These are phyloP conservation scores for Cephus pygmeus DNA, from an alignment of 2,888 invertebrate species.

Conservation along the genomic window DNA sequence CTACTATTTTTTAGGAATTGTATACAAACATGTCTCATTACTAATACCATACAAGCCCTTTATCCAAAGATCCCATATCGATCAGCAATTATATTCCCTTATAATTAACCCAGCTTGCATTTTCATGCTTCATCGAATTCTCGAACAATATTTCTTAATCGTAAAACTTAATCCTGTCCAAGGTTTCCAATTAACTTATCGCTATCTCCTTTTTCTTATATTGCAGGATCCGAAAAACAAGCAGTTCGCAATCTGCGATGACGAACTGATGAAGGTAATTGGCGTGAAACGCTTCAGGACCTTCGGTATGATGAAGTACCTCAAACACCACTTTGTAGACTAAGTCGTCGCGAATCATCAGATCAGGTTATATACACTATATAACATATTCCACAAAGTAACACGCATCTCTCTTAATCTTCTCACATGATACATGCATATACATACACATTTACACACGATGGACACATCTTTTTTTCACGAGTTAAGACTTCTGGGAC, in stretches of 20 bases:
- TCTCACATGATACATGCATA: slow-evolving; percentile 40
- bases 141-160: slow-evolving; percentile 4
- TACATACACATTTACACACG: slow-evolving; percentile 40
- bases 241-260: slow-evolving; percentile 95
- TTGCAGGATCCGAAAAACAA: slow-evolving; percentile 89
- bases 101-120: neutral
- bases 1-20: neutral
- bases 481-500: slow-evolving; percentile 38
- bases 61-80: neutral
- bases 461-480: slow-evolving; percentile 41
- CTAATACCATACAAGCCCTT: neutral
- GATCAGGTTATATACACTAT: slow-evolving; percentile 45
- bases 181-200: slow-evolving; percentile 1
- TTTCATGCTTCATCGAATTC: neutral
- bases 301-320: slow-evolving; percentile 97
- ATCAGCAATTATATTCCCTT: neutral
- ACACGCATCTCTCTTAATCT: slow-evolving; percentile 44
- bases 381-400: slow-evolving; percentile 49
- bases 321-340: slow-evolving; percentile 88
- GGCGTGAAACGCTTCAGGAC: slow-evolving; percentile 93
- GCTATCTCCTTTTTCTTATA: slow-evolving; percentile 28
- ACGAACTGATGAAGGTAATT: slow-evolving; percentile 87
- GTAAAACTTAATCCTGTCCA: slow-evolving; percentile 3
- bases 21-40: neutral
- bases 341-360: slow-evolving; percentile 53